Evolutionary conservation across 2,797 vertebrate genomes (phyloP).

Genomic region (Pogoniulus pusillus): DNA sequence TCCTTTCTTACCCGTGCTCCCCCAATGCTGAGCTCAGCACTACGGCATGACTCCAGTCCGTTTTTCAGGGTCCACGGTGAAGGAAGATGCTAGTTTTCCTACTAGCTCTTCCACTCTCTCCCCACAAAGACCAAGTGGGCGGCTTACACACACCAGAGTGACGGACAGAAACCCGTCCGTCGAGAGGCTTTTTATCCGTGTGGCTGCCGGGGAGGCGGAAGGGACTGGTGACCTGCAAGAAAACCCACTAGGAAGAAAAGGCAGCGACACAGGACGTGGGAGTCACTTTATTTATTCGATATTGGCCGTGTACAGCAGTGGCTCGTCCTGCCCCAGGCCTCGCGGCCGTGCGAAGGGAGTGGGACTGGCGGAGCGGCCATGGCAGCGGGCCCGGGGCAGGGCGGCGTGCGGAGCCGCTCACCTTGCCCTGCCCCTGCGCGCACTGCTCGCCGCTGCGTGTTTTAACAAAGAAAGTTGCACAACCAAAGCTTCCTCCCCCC

Average conservation of each 20-base stretch:
- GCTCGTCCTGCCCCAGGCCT: not conserved
- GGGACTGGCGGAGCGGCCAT: not conserved
- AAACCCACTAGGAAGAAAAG: slow-evolving; percentile 26
- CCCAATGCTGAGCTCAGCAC: not conserved
- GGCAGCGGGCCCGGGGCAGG: not conserved
- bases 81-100: not conserved
- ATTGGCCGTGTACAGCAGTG: not conserved
- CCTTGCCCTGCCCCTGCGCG: slow-evolving; percentile 1
- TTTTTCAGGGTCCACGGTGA: not conserved
- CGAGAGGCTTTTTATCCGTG: not conserved
- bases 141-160: not conserved
- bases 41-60: not conserved
- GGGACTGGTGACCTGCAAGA: not conserved
- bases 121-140: not conserved
- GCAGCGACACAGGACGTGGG: slow-evolving; percentile 7
- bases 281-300: slow-evolving; percentile 46
- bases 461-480: slow-evolving; percentile 54
- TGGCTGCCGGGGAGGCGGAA: not conserved
- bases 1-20: not conserved
- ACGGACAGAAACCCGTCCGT: not conserved
- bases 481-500: not conserved
- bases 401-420: not conserved
- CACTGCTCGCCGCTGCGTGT: not conserved
- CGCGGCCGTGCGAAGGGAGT: not conserved
- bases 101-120: not conserved